Conservation (phyloP, 2,113 vertebrate species). For the Psophia crepitans region DNA sequence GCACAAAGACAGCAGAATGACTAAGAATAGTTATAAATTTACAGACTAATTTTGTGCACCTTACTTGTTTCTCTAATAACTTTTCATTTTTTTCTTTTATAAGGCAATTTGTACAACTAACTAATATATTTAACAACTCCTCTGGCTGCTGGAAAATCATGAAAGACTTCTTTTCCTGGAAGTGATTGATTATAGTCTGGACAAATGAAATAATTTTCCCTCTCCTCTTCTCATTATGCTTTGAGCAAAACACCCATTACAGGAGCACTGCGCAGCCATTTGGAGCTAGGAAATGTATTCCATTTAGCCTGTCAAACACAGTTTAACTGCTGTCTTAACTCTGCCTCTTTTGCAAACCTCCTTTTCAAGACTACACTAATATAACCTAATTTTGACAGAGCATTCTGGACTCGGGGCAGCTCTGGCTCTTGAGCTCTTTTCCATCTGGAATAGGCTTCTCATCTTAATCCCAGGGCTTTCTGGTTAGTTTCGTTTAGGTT, state of each 20-base stretch:
- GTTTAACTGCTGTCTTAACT: slow-evolving; percentile 32
- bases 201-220: slow-evolving; percentile 45
- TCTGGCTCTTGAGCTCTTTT: slow-evolving; percentile 18
- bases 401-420: neutral
- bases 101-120: neutral
- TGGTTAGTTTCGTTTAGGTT: neutral
- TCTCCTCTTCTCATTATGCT: slow-evolving; percentile 4
- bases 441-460: slow-evolving; percentile 21
- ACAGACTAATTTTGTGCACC: neutral
- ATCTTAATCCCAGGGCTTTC: neutral
- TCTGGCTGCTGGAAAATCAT: slow-evolving; percentile 23
- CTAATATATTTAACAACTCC: neutral
- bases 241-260: slow-evolving; percentile 35
- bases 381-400: slow-evolving; percentile 38
- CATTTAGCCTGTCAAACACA: slow-evolving; percentile 45
- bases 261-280: neutral
- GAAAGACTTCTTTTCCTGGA: slow-evolving; percentile 10
- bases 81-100: neutral
- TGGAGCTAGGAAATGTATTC: slow-evolving; percentile 41
- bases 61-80: neutral
- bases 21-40: neutral
- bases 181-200: slow-evolving; percentile 40
- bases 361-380: slow-evolving; percentile 1
- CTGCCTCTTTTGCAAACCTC: slow-evolving; percentile 21
- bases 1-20: neutral